Conservation (phyloP, 2,888 invertebrate genomes). For the Lithosia quadra region DNA sequence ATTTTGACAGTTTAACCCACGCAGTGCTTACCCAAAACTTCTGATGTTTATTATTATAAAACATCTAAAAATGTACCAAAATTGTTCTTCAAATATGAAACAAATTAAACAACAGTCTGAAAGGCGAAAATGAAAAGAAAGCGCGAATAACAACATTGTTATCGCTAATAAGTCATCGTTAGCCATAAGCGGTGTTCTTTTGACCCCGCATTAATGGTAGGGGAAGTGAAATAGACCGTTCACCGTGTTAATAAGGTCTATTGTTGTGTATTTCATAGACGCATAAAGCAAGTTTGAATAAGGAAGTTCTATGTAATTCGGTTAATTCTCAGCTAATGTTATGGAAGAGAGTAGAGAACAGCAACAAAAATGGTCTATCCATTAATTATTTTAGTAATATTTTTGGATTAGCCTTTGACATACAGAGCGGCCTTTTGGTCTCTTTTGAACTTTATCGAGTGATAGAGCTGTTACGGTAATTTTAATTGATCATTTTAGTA, state of each 20-base stretch:
- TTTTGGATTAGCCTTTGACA: neutral
- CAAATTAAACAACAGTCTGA: conserved; percentile 28
- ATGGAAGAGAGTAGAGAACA: conserved; percentile 3
- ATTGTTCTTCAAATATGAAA: neutral
- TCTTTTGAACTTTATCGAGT: neutral
- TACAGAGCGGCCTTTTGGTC: neutral
- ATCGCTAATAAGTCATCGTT: conserved; percentile 79
- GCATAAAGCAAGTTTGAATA: conserved; percentile 20
- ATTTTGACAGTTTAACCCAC: too few species aligned
- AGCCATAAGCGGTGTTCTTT: conserved; percentile 72
- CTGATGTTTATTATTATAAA: too few species aligned
- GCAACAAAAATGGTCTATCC: conserved; percentile 6
- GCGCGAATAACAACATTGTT: conserved; percentile 71
- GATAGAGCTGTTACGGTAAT: neutral
- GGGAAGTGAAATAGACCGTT: conserved; percentile 63
- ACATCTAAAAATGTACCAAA: neutral
- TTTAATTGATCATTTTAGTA: neutral
- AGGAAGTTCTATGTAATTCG: conserved; percentile 23
- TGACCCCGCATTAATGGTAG: conserved; percentile 60
- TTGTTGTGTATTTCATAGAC: conserved; percentile 52
- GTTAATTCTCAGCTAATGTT: conserved; percentile 24
- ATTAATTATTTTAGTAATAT: conserved; percentile 3
- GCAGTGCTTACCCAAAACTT: too few species aligned
- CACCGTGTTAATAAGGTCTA: conserved; percentile 53
- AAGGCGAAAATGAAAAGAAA: conserved; percentile 60